These are phyloP conservation scores for Philypnodon macrostomus DNA, from an alignment of 2,797 vertebrate species.

Conservation along the genomic window DNA sequence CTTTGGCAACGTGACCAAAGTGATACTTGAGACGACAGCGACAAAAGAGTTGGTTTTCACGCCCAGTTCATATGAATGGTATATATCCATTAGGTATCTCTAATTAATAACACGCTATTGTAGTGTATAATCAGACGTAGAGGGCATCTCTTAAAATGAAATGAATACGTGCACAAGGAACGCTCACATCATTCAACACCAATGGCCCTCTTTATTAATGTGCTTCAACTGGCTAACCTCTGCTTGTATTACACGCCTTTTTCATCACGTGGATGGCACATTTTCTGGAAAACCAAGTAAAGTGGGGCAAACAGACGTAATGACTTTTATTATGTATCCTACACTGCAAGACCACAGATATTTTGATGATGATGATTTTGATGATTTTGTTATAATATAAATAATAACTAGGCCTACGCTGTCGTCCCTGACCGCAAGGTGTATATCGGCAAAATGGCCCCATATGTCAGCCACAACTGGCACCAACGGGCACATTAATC, in stretches of 20 bases:
- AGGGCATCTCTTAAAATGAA: conserved; percentile 11
- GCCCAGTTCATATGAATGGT: conserved; percentile 16
- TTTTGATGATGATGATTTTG: too few species aligned
- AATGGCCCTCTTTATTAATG: not conserved
- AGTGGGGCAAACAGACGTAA: not conserved
- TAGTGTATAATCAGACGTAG: not conserved
- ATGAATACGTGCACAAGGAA: conserved; percentile 3
- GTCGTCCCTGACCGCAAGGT: too few species aligned
- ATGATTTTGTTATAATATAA: too few species aligned
- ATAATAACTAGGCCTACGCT: too few species aligned
- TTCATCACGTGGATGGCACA: conserved; percentile 4
- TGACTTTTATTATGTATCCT: not conserved
- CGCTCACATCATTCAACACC: not conserved
- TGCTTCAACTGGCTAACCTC: not conserved
- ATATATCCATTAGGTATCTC: not conserved
- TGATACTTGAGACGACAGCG: conserved; percentile 24
- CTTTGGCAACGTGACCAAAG: conserved; percentile 23
- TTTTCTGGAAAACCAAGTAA: not conserved
- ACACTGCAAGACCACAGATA: too few species aligned
- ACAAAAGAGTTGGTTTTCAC: conserved; percentile 11
- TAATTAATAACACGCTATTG: not conserved
- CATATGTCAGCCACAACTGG: too few species aligned
- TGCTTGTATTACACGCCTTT: conserved; percentile 1
- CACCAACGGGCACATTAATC: too few species aligned
- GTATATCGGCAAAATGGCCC: too few species aligned